Conservation (phyloP, 2,888 invertebrate species). For the Sphaerophoria taeniata region DNA sequence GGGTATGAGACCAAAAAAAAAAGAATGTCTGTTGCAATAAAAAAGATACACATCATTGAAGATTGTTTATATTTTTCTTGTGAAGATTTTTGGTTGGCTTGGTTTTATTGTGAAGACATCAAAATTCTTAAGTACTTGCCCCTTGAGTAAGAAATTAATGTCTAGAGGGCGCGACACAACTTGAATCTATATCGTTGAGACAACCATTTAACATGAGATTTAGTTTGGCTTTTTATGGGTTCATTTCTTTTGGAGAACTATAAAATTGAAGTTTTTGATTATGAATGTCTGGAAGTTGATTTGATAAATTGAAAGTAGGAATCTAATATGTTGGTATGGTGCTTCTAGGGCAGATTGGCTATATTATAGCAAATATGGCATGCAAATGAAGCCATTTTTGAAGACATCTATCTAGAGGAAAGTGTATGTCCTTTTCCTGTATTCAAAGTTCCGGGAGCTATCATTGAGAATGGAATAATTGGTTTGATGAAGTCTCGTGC, state of each 20-base stretch:
- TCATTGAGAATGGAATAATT: too few species aligned
- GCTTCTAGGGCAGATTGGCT: too few species aligned
- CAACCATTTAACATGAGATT: constrained; percentile 27
- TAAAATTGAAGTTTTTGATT: constrained; percentile 1
- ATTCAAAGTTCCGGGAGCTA: background rate
- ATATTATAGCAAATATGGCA: too few species aligned
- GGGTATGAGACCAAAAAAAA: background rate
- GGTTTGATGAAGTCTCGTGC: too few species aligned
- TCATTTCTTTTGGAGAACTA: constrained; percentile 16
- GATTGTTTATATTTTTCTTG: constrained; percentile 8
- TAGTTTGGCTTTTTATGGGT: background rate
- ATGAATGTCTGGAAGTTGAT: background rate
- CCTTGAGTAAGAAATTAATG: background rate
- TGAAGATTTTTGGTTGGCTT: background rate
- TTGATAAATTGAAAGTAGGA: too few species aligned
- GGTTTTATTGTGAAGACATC: constrained; percentile 49
- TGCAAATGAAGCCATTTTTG: too few species aligned
- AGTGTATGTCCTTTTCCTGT: too few species aligned
- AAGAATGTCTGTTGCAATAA: constrained; percentile 64
- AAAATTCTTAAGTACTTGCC: constrained; percentile 55
- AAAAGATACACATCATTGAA: constrained; percentile 62
- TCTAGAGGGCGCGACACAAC: background rate
- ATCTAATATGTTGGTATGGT: too few species aligned
- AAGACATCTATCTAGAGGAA: too few species aligned
- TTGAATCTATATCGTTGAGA: background rate